Conservation (phyloP, 2,113 vertebrate genomes). For the Oenanthe oenanthe region DNA sequence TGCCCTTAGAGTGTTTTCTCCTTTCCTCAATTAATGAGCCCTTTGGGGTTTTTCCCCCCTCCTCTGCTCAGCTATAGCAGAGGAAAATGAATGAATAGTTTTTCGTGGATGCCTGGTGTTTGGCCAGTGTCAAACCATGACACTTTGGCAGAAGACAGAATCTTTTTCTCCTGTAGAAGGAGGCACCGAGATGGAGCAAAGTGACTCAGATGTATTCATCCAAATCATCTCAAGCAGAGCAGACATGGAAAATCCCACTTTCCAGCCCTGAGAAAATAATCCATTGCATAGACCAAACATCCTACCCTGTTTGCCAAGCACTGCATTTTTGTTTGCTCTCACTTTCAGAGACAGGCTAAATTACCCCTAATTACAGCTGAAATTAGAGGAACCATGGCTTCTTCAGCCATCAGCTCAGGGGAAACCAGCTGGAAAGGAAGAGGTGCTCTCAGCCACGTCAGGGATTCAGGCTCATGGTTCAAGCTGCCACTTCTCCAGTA, state of each 20-base stretch:
- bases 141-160: background rate
- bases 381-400: background rate
- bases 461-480: background rate
- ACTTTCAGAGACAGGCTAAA: background rate
- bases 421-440: background rate
- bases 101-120: background rate
- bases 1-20: background rate
- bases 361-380: background rate
- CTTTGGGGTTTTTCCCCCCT: background rate
- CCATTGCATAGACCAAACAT: background rate
- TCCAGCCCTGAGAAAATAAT: background rate
- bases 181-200: background rate
- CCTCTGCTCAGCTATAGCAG: background rate
- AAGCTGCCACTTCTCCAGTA: background rate
- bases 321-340: background rate
- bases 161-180: background rate
- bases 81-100: background rate
- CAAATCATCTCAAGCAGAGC: background rate
- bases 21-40: background rate
- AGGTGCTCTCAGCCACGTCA: background rate
- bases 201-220: background rate
- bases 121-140: background rate
- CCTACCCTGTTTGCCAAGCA: background rate
- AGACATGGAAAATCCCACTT: background rate
- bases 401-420: background rate